Evolutionary conservation across 1,140 invertebrate species (phyloP), one percentile per base, ranked within the genome.

Genomic region (Formica exsecta): DNA sequence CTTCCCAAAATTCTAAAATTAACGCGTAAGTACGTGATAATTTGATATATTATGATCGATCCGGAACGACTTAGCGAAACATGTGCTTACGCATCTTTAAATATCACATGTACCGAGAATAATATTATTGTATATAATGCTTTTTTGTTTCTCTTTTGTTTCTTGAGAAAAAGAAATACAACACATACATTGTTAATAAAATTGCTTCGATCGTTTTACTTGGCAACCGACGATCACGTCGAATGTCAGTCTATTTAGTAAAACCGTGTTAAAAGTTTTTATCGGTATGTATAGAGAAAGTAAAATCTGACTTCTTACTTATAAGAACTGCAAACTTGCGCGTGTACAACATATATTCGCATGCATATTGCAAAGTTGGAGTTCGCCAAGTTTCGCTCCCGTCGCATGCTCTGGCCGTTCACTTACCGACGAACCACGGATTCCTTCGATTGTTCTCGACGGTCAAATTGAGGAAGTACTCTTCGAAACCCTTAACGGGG

Each of bases 401-500:
- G 25, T 71, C 25, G 16, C 22, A 36, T 48, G 11, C 25, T 38
- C 22, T 16, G n/a, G 65, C 13, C 54, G 22, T 57, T 66, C 65
- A 95, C 97, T 96, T 95, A 98, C 98, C 98, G 29, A 98, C 96
- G 95, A 99, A 99, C 98, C 98, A 99, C 0, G 98, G 98, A 96
- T 99, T 99, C 59, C 98, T 96, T 88, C 96, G 96, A 94, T 99
- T 99, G 93, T 97, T 98, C 90, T 98, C 97, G 6, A 98, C 97
- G 29, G 97, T 98, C 4, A 99, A 96, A 68, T 96, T 96, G 25
- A 98, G 96, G 94, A 99, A 99, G 94, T 99, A 99, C 86, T 98
- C 97, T 89, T 98, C 97, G 92, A 99, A 99, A 1, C 98, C 98
- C 25, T 94, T 95, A 1, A 99, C 98, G 3, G 97, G 97, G 93